Conservation (phyloP, 2,888 invertebrate genomes). For the Sphecodes monilicornis region DNA sequence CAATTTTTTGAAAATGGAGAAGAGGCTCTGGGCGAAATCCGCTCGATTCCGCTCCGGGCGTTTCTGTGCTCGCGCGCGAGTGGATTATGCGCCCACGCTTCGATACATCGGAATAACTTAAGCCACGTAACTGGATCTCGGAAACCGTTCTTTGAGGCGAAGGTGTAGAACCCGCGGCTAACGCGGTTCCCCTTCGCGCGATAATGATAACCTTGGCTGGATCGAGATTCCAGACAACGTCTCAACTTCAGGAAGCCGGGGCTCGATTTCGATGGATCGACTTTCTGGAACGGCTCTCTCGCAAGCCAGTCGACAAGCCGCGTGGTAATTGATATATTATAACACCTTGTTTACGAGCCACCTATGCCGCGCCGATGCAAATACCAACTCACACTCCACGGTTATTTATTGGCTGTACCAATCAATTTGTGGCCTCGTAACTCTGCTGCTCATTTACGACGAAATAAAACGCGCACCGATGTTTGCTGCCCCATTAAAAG, state of each 20-base stretch:
- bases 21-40: not conserved
- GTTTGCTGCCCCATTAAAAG: not conserved
- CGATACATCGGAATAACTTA: slow-evolving; percentile 55
- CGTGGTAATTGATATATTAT: slow-evolving; percentile 46
- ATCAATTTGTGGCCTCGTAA: not conserved
- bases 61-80: not conserved
- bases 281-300: slow-evolving; percentile 38
- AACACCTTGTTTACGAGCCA: slow-evolving; percentile 40
- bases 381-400: not conserved
- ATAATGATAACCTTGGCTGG: slow-evolving; percentile 52
- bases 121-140: slow-evolving; percentile 58
- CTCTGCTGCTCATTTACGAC: not conserved
- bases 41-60: not conserved
- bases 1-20: not conserved
- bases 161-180: slow-evolving; percentile 19
- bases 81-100: slow-evolving; percentile 45
- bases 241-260: slow-evolving; percentile 33
- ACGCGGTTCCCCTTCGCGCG: slow-evolving; percentile 23
- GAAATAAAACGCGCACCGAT: not conserved
- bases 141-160: slow-evolving; percentile 48
- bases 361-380: slow-evolving; percentile 15
- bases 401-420: not conserved
- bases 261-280: slow-evolving; percentile 49
- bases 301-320: slow-evolving; percentile 12
- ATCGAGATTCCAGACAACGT: slow-evolving; percentile 47